Base-by-base conservation (phyloP, 2,113 vertebrate genomes). In the Mirounga angustirostris region DNA sequence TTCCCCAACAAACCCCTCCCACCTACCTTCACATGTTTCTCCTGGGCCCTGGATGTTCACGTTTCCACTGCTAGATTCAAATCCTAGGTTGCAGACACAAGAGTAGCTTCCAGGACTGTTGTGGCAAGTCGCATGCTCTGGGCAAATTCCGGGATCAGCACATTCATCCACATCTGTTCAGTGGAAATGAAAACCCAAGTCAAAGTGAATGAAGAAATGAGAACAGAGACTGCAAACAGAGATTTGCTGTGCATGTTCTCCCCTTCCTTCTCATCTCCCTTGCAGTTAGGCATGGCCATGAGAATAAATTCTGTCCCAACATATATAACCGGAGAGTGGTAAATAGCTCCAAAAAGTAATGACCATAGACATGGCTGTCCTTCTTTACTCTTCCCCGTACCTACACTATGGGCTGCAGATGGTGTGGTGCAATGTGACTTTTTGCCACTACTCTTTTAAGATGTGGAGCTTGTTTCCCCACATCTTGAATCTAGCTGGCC, bases 91-190 rank as follows among this genome's bases (percentile, higher is more conserved):
- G 56, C 95, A 97, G 22, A 21, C 16, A 73, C 97, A 98, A 21
- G 10, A 87, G 73, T 97, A 97, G 74, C 14, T 95, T 56, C 96
- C 93, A 7, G n/a, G 0, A 54, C 13, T 74, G 28, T 97, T 97
- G 43, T 50, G 16, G 46, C 97, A 98, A 3, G 28, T 67, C 0
- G 98, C 43, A 9, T 79, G 16, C 8, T 76, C 28, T 0, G 97
- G 92, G 69, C 97, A 98, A 43, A 5, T 10, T 24, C n/a, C 2
- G 5, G 26, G 1, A 12, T 46, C 0, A 0, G 10, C 28, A 56
- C 98, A 97, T 80, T 96, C 89, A 1, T 97, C 74, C 15, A 69
- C 46, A 15, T 97, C 98, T 98, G 78, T 50, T 0, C 3, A 36
- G 22, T 9, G 52, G 86, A 85, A 61, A 7, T 26, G 61, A 58